Evolutionary conservation across 2,113 vertebrate genomes (phyloP).

Genomic region (Oryctolagus cuniculus): mOryCun1.1 NC_091435.1:30985501-30986000

Average conservation of each 20-base stretch:
- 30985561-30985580: neutral
- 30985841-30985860: neutral
- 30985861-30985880: neutral
- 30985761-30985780: neutral
- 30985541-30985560: constrained; percentile 13
- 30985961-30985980: neutral
- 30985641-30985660: neutral
- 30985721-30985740: neutral
- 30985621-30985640: neutral
- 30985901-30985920: constrained; percentile 29
- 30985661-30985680: neutral
- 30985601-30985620: neutral
- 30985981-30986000: constrained; percentile 52
- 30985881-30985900: constrained; percentile 38
- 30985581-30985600: neutral
- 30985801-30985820: neutral
- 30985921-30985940: neutral
- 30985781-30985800: neutral
- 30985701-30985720: constrained; percentile 30
- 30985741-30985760: neutral
- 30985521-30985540: neutral
- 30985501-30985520: neutral
- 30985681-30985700: neutral
- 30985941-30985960: constrained; percentile 31
- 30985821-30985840: neutral